These are phyloP conservation scores for Drosophila erecta DNA, from an alignment of 1,140 invertebrate species.

Conservation along the genomic window DNA sequence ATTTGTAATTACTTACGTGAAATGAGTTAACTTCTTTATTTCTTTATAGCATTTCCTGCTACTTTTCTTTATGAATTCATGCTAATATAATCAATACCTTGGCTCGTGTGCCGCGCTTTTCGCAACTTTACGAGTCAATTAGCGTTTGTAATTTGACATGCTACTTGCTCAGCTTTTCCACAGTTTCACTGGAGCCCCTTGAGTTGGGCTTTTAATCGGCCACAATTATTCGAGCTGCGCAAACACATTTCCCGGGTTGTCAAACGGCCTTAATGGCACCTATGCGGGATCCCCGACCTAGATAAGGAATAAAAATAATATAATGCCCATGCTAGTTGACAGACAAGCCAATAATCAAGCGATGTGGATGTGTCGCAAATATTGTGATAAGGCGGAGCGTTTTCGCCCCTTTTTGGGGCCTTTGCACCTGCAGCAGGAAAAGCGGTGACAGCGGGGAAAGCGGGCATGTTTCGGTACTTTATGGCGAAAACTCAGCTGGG, in stretches of 20 bases:
- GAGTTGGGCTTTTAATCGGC: slow-evolving; percentile 44
- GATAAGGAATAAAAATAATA: slow-evolving; percentile 63
- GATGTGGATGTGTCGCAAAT: slow-evolving; percentile 57
- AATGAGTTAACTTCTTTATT: not conserved
- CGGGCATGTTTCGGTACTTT: slow-evolving; percentile 49
- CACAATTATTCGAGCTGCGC: slow-evolving; percentile 58
- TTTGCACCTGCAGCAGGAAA: not conserved
- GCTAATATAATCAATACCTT: slow-evolving; percentile 69
- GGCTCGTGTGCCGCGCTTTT: slow-evolving; percentile 48
- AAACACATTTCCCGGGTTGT: slow-evolving; percentile 68
- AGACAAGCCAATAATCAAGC: slow-evolving; percentile 54
- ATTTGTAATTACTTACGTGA: not conserved
- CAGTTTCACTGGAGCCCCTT: slow-evolving; percentile 1
- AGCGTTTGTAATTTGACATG: slow-evolving; percentile 67
- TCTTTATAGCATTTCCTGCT: not conserved
- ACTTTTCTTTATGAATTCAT: slow-evolving; percentile 33
- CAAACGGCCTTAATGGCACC: slow-evolving; percentile 66
- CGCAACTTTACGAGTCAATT: slow-evolving; percentile 64
- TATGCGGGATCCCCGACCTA: slow-evolving; percentile 20
- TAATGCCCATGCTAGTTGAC: slow-evolving; percentile 53
- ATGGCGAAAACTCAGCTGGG: slow-evolving; percentile 51
- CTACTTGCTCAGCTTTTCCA: slow-evolving; percentile 36
- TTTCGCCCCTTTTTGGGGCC: not conserved
- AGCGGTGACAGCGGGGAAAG: slow-evolving; percentile 4
- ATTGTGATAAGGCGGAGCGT: slow-evolving; percentile 57